A percentile compares a stretch with the other conserved stretches of the same genome.
phyloP scores from a whole-genome alignment of 2,113 vertebrate genomes.

The Tylochromis polylepis region DNA sequence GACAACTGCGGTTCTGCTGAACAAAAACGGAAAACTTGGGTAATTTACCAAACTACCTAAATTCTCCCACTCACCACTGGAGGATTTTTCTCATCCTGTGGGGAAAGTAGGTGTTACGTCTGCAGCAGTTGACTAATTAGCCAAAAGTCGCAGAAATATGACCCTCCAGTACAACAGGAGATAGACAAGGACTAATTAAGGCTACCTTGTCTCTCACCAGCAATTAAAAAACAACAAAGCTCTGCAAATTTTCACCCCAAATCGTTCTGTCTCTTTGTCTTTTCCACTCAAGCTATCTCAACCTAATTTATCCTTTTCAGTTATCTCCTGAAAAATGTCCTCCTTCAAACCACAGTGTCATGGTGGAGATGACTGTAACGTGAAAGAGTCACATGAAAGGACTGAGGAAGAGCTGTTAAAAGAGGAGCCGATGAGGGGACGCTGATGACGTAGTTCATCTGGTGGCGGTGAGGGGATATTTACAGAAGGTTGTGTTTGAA shows the following conservation, averaged over 20 bases:
- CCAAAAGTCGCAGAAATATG: conserved; percentile 54
- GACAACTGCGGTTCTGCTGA: background rate
- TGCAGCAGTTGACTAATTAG: conserved; percentile 61
- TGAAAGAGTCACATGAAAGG: background rate
- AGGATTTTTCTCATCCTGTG: conserved; percentile 7
- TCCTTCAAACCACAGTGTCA: conserved; percentile 18
- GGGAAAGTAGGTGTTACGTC: conserved; percentile 31
- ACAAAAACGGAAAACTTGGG: conserved; percentile 44
- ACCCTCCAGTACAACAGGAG: conserved; percentile 49
- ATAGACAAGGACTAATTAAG: conserved; percentile 65
- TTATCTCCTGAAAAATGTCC: conserved; percentile 48
- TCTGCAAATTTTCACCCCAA: conserved; percentile 49
- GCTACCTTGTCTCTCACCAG: conserved; percentile 53
- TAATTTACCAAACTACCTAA: conserved; percentile 32
- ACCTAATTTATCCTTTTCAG: conserved; percentile 46
- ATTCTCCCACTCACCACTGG: conserved; percentile 1
- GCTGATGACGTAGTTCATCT: conserved; percentile 45
- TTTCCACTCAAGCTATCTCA: conserved; percentile 5
- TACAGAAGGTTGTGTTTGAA: conserved; percentile 38
- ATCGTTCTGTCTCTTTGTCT: conserved; percentile 38
- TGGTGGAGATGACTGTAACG: background rate
- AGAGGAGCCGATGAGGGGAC: conserved; percentile 6
- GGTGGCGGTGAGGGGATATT: conserved; percentile 1
- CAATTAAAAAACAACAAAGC: conserved; percentile 71
- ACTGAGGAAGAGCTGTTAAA: background rate